A percentile compares a stretch with the other conserved stretches of the same genome.
Conservation (phyloP, 2,113 vertebrate genomes). For the Nerophis lumbriciformis region DNA sequence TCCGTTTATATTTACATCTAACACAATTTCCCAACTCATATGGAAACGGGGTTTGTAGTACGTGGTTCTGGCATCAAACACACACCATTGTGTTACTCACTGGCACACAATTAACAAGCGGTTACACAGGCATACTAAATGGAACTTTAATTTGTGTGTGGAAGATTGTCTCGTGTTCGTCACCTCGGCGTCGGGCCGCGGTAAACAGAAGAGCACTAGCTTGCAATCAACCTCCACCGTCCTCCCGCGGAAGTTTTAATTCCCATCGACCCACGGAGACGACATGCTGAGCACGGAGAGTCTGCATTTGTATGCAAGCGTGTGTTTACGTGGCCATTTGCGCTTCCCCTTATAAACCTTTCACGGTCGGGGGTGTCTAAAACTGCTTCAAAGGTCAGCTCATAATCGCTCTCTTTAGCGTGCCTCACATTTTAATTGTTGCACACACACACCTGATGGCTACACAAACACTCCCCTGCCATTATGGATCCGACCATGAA, state of each 20-base stretch:
- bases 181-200: slow-evolving; percentile 35
- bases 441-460: slow-evolving; percentile 13
- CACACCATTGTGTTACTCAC: slow-evolving; percentile 6
- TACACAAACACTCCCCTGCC: slow-evolving; percentile 49
- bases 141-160: slow-evolving; percentile 42
- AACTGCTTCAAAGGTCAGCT: slow-evolving; percentile 73
- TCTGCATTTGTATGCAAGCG: slow-evolving; percentile 20
- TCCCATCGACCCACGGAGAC: slow-evolving; percentile 57
- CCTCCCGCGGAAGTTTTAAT: slow-evolving; percentile 58
- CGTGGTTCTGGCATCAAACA: neutral
- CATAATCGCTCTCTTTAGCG: slow-evolving; percentile 73
- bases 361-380: slow-evolving; percentile 57
- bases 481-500: slow-evolving; percentile 67
- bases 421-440: slow-evolving; percentile 73
- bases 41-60: too few species aligned
- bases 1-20: too few species aligned
- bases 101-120: slow-evolving; percentile 36
- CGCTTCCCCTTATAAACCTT: slow-evolving; percentile 51
- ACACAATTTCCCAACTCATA: too few species aligned
- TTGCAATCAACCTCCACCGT: slow-evolving; percentile 55
- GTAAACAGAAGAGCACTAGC: slow-evolving; percentile 63
- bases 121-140: slow-evolving; percentile 36
- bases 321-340: slow-evolving; percentile 50
- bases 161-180: slow-evolving; percentile 13
- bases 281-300: slow-evolving; percentile 37